A percentile compares a stretch with the other conserved stretches of the same genome.
Conservation (phyloP, 1,140 invertebrate genomes). For the Tetraneura akinire region DNA sequence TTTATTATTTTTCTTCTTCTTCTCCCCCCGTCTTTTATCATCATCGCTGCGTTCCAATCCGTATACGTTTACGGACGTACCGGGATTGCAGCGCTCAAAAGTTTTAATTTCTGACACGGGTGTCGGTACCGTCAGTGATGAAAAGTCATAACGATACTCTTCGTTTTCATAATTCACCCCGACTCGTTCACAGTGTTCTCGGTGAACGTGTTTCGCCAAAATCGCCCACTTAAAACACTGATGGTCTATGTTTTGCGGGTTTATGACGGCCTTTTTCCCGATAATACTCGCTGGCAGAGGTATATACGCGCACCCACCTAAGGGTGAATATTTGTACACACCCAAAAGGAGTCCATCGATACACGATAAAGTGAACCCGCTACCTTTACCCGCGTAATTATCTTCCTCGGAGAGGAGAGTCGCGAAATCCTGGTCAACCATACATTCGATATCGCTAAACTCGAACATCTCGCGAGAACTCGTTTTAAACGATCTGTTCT, state of each 20-base stretch:
- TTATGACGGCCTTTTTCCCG: background rate
- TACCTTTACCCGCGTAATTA: too few species aligned
- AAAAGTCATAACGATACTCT: background rate
- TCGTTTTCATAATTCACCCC: background rate
- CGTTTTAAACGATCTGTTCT: background rate
- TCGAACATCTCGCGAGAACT: background rate
- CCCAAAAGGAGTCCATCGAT: too few species aligned
- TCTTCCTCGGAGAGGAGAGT: background rate
- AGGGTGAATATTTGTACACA: background rate
- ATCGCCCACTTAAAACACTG: background rate
- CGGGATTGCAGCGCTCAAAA: too few species aligned
- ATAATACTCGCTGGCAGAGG: background rate
- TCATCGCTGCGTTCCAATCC: background rate
- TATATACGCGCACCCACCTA: background rate
- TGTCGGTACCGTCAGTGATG: background rate
- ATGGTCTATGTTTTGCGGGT: background rate
- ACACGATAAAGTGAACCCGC: too few species aligned
- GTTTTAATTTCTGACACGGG: too few species aligned
- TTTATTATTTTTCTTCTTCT: too few species aligned
- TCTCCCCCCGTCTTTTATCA: too few species aligned
- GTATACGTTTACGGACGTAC: conserved; percentile 5
- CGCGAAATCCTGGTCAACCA: background rate
- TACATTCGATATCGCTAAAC: background rate
- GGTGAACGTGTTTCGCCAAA: background rate
- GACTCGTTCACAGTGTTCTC: background rate